Conservation (phyloP, 2,888 invertebrate species). For the Entomobrya proxima region DNA sequence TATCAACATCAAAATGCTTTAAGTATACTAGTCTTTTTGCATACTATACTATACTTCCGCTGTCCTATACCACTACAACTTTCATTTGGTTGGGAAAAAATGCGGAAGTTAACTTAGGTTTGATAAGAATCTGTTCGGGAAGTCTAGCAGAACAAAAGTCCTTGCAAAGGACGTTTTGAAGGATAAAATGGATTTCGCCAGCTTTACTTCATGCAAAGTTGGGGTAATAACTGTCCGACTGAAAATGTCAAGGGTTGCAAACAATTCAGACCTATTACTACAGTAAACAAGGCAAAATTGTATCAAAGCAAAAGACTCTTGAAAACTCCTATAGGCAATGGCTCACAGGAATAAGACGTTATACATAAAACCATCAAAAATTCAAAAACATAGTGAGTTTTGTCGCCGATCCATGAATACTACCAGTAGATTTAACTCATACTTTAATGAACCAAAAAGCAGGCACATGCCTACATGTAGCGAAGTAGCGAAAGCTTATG, state of each 20-base stretch:
- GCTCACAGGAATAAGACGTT: too few species aligned
- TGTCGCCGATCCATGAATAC: too few species aligned
- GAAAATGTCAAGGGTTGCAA: constrained; percentile 19
- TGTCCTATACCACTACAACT: not conserved
- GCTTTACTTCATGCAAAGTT: not conserved
- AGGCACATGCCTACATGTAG: too few species aligned
- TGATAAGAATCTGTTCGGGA: constrained; percentile 10
- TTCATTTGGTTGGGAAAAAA: not conserved
- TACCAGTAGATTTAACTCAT: too few species aligned
- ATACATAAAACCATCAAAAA: too few species aligned
- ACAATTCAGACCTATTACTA: not conserved
- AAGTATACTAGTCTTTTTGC: not conserved
- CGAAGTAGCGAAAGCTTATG: too few species aligned
- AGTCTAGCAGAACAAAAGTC: not conserved
- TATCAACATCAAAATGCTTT: not conserved
- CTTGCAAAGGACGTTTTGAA: constrained; percentile 16
- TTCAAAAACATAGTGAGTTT: too few species aligned
- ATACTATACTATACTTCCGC: not conserved
- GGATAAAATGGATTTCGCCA: not conserved
- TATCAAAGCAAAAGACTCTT: too few species aligned
- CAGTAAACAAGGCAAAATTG: not conserved
- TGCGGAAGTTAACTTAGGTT: constrained; percentile 23
- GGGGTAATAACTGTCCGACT: not conserved
- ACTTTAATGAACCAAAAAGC: too few species aligned
- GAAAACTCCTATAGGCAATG: too few species aligned